Conservation (phyloP, 2,113 vertebrate species). For the Apaloderma vittatum region DNA sequence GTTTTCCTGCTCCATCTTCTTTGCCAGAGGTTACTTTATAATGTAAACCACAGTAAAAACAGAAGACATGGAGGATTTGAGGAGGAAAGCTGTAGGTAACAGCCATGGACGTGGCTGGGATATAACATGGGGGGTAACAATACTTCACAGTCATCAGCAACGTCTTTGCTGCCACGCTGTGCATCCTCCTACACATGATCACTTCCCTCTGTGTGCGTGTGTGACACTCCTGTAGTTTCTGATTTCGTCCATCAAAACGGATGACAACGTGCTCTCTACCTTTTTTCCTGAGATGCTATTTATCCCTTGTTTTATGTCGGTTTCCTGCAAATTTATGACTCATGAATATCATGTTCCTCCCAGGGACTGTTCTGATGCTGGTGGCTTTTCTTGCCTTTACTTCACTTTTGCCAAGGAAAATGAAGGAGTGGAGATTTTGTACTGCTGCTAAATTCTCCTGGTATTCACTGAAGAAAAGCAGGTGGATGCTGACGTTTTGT, state of each 20-base stretch:
- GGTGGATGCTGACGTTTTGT: slow-evolving; percentile 2
- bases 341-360: background rate
- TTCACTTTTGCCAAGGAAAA: slow-evolving; percentile 11
- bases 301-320: background rate
- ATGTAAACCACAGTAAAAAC: slow-evolving; percentile 21
- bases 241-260: background rate
- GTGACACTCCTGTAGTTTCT: background rate
- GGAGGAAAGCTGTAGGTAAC: background rate
- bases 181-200: background rate
- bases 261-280: background rate
- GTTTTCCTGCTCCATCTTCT: slow-evolving; percentile 7
- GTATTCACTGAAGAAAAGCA: slow-evolving; percentile 15
- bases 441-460: background rate
- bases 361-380: background rate
- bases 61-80: background rate
- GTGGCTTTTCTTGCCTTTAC: background rate
- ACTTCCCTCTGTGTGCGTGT: background rate
- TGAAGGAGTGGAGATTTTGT: background rate
- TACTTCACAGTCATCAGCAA: background rate
- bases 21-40: slow-evolving; percentile 42
- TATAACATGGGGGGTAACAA: background rate
- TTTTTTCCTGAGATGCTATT: background rate
- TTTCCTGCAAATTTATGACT: background rate
- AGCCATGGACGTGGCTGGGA: background rate
- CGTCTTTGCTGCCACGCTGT: background rate